These are phyloP conservation scores for Pristionchus arcanus DNA, from an alignment of 2,888 invertebrate species.

Conservation along the genomic window DNA sequence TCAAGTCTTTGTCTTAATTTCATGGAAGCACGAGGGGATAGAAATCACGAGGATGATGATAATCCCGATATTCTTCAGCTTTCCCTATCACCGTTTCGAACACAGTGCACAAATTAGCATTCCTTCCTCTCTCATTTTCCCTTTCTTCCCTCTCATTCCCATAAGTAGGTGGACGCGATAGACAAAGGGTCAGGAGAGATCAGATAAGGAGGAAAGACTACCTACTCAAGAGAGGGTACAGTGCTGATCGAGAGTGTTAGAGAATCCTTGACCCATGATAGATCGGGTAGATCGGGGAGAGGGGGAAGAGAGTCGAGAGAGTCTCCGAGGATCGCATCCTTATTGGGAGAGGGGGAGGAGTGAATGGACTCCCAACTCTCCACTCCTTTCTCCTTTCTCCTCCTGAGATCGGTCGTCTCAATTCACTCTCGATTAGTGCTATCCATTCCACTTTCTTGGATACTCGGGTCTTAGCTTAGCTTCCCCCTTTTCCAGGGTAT, in stretches of 20 bases:
- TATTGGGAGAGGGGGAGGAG: conserved; percentile 33
- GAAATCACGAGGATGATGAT: background rate
- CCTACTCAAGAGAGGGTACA: background rate
- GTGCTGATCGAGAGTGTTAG: conserved; percentile 18
- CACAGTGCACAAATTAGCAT: conserved; percentile 23
- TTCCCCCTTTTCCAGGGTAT: conserved; percentile 49
- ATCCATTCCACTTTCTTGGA: background rate
- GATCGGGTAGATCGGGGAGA: background rate
- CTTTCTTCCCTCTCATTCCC: background rate
- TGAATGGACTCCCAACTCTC: conserved; percentile 45
- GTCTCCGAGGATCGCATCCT: conserved; percentile 28
- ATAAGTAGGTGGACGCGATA: conserved; percentile 8
- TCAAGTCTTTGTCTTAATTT: background rate
- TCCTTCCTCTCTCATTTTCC: conserved; percentile 10
- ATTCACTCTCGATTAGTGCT: conserved; percentile 21
- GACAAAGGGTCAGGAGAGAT: conserved; percentile 51
- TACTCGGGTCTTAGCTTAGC: background rate
- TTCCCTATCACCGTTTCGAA: conserved; percentile 8
- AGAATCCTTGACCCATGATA: conserved; percentile 49
- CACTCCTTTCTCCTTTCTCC: conserved; percentile 46
- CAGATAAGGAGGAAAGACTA: conserved; percentile 40
- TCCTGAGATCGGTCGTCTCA: conserved; percentile 16
- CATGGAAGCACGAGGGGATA: background rate
- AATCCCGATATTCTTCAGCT: background rate
- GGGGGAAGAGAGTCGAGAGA: background rate